These are phyloP conservation scores for Trachelus iudaicus DNA, from an alignment of 2,888 invertebrate species.

Conservation along the genomic window DNA sequence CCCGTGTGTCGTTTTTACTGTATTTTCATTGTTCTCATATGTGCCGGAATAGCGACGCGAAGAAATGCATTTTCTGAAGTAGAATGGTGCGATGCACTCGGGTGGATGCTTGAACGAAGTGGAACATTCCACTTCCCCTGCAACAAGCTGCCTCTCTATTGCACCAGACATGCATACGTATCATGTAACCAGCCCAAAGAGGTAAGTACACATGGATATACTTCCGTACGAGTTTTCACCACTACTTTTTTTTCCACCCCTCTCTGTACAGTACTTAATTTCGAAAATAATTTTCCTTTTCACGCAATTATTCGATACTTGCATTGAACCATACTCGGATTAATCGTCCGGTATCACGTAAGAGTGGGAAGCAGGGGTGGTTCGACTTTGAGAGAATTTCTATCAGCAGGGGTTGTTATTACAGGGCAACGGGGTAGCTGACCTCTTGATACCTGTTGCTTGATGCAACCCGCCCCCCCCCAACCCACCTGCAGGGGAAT, in stretches of 20 bases:
- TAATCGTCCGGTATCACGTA: no score
- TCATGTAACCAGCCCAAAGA: neutral
- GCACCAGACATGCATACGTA: neutral
- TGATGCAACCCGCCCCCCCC: neutral
- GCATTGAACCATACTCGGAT: no score
- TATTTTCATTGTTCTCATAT: neutral
- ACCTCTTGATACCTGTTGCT: neutral
- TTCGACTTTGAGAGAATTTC: no score
- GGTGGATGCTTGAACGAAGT: neutral
- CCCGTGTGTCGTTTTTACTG: neutral
- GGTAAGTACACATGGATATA: neutral
- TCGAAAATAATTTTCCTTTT: neutral
- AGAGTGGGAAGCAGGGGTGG: no score
- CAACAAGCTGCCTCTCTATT: neutral
- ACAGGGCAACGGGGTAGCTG: no score
- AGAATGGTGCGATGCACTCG: neutral
- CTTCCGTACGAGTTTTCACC: neutral
- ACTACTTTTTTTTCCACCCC: neutral
- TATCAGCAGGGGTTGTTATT: no score
- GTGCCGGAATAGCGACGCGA: neutral
- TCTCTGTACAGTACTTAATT: neutral
- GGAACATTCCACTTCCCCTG: neutral
- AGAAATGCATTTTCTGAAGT: neutral
- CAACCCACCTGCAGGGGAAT: neutral
- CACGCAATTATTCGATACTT: neutral